A percentile compares a stretch with the other conserved stretches of the same genome.
These are phyloP conservation scores for Symphodus melops DNA, from an alignment of 2,113 vertebrate genomes.

Conservation along the genomic window DNA sequence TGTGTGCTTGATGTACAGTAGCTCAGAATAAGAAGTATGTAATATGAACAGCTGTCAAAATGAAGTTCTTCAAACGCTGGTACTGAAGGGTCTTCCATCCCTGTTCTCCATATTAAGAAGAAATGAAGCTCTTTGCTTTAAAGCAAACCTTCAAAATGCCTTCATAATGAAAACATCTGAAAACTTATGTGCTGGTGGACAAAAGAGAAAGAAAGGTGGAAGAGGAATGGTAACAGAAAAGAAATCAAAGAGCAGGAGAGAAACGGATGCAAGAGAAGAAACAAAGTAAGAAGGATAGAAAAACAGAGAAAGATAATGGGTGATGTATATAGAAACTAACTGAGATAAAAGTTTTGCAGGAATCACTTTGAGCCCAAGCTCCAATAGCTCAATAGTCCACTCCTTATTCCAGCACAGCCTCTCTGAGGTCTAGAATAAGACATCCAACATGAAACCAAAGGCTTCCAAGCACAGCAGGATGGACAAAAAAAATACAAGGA, in stretches of 20 bases:
- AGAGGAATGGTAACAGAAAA: not conserved
- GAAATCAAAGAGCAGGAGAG: not conserved
- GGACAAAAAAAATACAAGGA: constrained; percentile 21
- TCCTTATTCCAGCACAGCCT: not conserved
- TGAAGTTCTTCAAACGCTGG: constrained; percentile 18
- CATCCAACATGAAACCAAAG: not conserved
- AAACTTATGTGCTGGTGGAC: not conserved
- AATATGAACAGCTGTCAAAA: constrained; percentile 25
- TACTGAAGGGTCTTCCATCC: not conserved
- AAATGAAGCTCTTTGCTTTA: constrained; percentile 1
- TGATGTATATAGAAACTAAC: not conserved
- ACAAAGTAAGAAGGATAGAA: not conserved
- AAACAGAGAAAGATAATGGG: not conserved
- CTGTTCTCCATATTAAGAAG: constrained; percentile 10
- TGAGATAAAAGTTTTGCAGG: not conserved
- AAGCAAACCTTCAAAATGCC: constrained; percentile 14
- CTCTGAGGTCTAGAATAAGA: constrained; percentile 9
- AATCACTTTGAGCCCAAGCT: not conserved
- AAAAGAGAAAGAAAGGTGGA: not conserved
- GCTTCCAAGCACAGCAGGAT: constrained; percentile 41
- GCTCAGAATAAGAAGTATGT: constrained; percentile 15
- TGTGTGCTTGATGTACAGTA: constrained; percentile 16
- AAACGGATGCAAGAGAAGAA: not conserved
- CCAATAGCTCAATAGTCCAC: not conserved
- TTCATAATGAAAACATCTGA: not conserved